A percentile compares a stretch with the other conserved stretches of the same genome.
Conservation (phyloP, 2,797 vertebrate genomes). For the Diglossa cyanea region DNA sequence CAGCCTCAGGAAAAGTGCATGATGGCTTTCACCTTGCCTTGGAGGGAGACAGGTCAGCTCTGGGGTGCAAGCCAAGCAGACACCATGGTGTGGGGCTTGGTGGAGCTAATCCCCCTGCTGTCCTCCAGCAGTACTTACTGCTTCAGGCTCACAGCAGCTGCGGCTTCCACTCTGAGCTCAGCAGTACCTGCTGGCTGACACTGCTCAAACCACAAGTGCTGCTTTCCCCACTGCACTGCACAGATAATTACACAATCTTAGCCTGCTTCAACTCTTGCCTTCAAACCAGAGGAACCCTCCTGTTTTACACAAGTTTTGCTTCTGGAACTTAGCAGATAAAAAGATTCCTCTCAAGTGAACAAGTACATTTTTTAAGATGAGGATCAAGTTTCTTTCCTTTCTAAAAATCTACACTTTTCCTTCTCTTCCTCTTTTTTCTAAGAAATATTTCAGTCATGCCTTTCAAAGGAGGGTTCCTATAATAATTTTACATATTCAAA, state of each 20-base stretch:
- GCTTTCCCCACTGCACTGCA: not conserved
- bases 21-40: not conserved
- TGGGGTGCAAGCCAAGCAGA: not conserved
- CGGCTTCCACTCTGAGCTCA: not conserved
- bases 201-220: not conserved
- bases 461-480: not conserved
- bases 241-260: not conserved
- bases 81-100: rapidly evolving
- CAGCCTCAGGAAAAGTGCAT: no score
- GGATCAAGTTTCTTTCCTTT: not conserved
- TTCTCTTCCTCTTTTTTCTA: not conserved
- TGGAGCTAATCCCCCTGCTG: not conserved
- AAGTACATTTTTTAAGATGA: not conserved
- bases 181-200: not conserved
- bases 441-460: not conserved
- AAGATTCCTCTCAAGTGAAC: not conserved
- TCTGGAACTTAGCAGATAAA: not conserved
- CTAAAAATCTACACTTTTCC: not conserved
- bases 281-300: not conserved
- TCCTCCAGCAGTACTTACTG: not conserved
- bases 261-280: not conserved
- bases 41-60: not conserved
- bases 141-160: not conserved
- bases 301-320: not conserved
- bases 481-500: not conserved